phyloP scores from a whole-genome alignment of 2,888 invertebrate genomes.

The Limnephilus auricula region DNA sequence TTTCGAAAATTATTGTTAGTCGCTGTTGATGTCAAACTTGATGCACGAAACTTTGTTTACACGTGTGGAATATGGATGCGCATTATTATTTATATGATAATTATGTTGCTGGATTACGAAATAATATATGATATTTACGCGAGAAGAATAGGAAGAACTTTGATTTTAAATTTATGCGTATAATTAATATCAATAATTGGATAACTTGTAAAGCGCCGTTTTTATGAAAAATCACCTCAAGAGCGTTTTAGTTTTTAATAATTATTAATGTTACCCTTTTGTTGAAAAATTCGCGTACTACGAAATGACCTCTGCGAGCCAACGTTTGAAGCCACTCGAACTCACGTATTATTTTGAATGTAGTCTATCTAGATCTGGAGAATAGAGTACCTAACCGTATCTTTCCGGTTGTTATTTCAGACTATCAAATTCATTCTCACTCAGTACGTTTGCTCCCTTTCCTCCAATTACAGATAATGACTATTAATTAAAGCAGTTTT shows the following conservation, averaged over 20 bases:
- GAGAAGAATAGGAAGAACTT: background rate
- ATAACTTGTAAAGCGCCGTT: too few relatives aligned
- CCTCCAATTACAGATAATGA: background rate
- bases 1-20: too few relatives aligned
- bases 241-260: too few relatives aligned
- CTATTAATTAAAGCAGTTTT: background rate
- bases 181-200: too few relatives aligned
- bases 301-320: too few relatives aligned
- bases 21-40: background rate
- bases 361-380: background rate
- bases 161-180: too few relatives aligned
- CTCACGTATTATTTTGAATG: background rate
- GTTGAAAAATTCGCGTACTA: background rate
- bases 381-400: background rate
- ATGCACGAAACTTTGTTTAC: background rate
- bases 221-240: too few relatives aligned
- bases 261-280: background rate
- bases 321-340: background rate
- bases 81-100: background rate
- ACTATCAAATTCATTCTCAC: background rate
- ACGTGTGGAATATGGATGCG: background rate
- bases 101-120: background rate
- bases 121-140: background rate
- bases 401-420: background rate
- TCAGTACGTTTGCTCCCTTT: background rate